Base-by-base conservation (phyloP, 2,888 invertebrate species). In the Trissoscelio sp. region DNA sequence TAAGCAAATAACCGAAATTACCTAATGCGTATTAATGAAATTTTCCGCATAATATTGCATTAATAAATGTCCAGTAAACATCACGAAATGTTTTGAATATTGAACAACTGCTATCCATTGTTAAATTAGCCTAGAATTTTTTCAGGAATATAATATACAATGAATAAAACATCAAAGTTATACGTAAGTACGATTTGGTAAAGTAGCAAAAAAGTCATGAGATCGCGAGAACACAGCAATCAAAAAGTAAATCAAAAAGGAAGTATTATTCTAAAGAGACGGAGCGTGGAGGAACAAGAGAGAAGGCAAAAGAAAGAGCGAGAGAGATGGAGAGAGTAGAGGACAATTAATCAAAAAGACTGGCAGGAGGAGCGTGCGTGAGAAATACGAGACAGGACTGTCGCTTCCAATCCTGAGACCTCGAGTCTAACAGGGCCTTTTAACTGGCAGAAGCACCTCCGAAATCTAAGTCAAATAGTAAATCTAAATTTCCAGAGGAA, bases 371-470 rank as follows among this genome's bases (percentile, higher is more conserved):
- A 85, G 85, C 85, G 84, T 84, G 87, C 89, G 89, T 89, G 89
- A 89, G 89, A 89, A 89, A 89, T 88, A 87, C 86, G 88, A 88
- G 84, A 87, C 86, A 85, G 84, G 82, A 67, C 77, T 78, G 84
- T 82, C 80, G 84, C 83, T 85, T 83, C 86, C 84, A 85, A 82
- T 79, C 79, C 82, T 66, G 70, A 58, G 55, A 67, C 62, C 67
- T 75, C 75, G 66, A 75, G 44, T 82, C 58, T 62, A 69, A 64
- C 73, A 57, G 53, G 42, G 64, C 62, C 74, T 70, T 66, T 67
- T 55, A 73, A 67, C 67, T 66, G 74, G 64, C 81, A 73, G 74
- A 69, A 60, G 74, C 66, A 34, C 70, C 64, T 69, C 75, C 74
- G n/a, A 58, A 79, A 79, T 82, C 72, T 72, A 67, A 79, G 75